A percentile compares a stretch with the other conserved stretches of the same genome.
Conservation (phyloP, 2,797 vertebrate genomes). For the Crypturellus tataupa region DNA sequence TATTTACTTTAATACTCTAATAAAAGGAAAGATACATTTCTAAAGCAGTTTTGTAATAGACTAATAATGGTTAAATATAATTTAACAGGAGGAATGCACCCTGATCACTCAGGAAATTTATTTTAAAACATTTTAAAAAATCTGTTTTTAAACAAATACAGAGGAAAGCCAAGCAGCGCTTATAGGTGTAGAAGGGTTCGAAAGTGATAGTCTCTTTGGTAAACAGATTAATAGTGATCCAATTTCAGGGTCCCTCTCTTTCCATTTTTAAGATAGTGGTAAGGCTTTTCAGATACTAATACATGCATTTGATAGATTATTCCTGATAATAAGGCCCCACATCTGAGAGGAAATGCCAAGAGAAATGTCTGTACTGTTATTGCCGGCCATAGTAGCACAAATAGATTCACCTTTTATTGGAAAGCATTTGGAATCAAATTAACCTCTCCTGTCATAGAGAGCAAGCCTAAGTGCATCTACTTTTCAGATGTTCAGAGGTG, state of each 20-base stretch:
- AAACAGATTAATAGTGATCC: background rate
- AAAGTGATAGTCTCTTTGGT: background rate
- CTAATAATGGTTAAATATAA: conserved; percentile 24
- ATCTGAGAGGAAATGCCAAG: background rate
- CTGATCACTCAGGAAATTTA: background rate
- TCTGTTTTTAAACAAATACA: background rate
- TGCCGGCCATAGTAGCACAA: conserved; percentile 35
- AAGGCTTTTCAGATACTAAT: background rate
- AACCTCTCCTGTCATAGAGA: conserved; percentile 73
- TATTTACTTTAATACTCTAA: conserved; percentile 16
- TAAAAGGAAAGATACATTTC: conserved; percentile 24
- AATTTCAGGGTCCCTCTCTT: background rate
- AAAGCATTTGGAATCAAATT: conserved; percentile 75
- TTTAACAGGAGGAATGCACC: background rate
- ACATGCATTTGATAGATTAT: background rate
- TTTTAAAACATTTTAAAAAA: background rate
- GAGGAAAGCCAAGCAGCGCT: background rate
- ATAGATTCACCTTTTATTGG: conserved; percentile 68
- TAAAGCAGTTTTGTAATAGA: background rate
- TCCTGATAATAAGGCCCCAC: background rate
- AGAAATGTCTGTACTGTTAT: conserved; percentile 15
- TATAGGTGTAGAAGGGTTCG: background rate
- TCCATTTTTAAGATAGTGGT: background rate
- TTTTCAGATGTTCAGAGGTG: conserved; percentile 69
- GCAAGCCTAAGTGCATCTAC: conserved; percentile 45